Evolutionary conservation across 2,113 vertebrate species (phyloP), one percentile per base, ranked within the genome.

Genomic region (Albula glossodonta): DNA sequence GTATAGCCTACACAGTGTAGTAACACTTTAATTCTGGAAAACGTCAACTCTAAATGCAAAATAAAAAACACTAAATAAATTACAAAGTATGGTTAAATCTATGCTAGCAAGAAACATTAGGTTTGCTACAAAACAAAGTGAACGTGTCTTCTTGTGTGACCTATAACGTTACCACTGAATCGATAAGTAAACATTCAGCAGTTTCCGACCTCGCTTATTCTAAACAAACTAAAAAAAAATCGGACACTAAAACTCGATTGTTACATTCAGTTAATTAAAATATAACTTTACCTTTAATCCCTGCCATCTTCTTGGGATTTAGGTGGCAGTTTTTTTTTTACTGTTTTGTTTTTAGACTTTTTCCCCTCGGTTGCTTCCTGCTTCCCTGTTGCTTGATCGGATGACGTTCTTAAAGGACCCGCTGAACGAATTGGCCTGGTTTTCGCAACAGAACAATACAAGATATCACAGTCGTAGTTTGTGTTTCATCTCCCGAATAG

Each of bases 211-310:
- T 22, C 60, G 19, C 19, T 66, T 5, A 66, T 66, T 22, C 5
- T 66, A 19, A 19, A 66, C 60, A 60, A 10, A 66, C 60, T 66
- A 3, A 0, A 19, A 66, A 66, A 41, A 19, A 66, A 3, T 22
- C 9, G 17, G 7, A 66, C 60, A 66, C 60, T 22, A 22, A 66
- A 66, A 15, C 2, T 66, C 17, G 60, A 22, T 19, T 22, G 60
- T 66, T 51, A 52, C 11, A 22, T 41, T 5, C 11, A 0, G 22
- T 49, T 41, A 19, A 63, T 86, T 88, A 83, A 17, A 84, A 22
- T 41, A 41, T 74, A 89, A 88, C 25, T 25, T 50, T 93, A 96
- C 95, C 94, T 95, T 95, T 96, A 85, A 96, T 93, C 48, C 95
- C 94, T n/a, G 95, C 94, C 95, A 96, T 95, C 41, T 52, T 80